Evolutionary conservation across 1,140 invertebrate species (phyloP), one percentile per base, ranked within the genome.

Genomic region (Drosophila takahashii): DNA sequence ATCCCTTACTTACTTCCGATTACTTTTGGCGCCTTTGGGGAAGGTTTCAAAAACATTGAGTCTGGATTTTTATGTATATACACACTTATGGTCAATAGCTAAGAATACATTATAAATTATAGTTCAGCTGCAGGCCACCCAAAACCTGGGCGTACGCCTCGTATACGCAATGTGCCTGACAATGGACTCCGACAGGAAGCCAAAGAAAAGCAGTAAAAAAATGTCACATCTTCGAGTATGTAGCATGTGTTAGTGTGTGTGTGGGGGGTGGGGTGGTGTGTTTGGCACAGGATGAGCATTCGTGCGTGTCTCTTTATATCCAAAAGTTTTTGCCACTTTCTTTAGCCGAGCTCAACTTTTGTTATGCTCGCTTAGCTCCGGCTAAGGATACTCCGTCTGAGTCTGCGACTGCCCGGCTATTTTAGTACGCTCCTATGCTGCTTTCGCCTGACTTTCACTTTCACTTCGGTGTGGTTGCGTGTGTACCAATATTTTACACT

Each of bases 281-380:
- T 56, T 4, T 15, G 51, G 44, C 32, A 39, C 11, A 29, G 11
- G 39, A 10, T 36, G 41, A 67, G 77, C 81, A 86, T 65, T 86
- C 81, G 81, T 85, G 81, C 81, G 81, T 85, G 73, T 85, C 67
- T 81, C 81, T 85, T 81, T 85, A 87, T 87, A 85, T 87, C 78
- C 53, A 85, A 86, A 86, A 86, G 44, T 86, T 86, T 86, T 87
- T 87, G 75, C 83, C 81, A 86, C 83, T 86, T 81, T 86, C 83
- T 69, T 81, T 64, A 67, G 69, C 56, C 77, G 42, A 65, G 81
- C 83, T 87, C 81, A 86, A 87, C 83, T 86, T 86, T 86, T 87
- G 81, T 86, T 87, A 87, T 86, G 78, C 79, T 65, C 83, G 83
- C 75, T 87, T 87, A 83, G 69, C 58, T 44, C 45, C 34, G 42